A percentile compares a stretch with the other conserved stretches of the same genome.
phyloP scores from a whole-genome alignment of 2,113 vertebrate species.

The Heterotis niloticus region DNA sequence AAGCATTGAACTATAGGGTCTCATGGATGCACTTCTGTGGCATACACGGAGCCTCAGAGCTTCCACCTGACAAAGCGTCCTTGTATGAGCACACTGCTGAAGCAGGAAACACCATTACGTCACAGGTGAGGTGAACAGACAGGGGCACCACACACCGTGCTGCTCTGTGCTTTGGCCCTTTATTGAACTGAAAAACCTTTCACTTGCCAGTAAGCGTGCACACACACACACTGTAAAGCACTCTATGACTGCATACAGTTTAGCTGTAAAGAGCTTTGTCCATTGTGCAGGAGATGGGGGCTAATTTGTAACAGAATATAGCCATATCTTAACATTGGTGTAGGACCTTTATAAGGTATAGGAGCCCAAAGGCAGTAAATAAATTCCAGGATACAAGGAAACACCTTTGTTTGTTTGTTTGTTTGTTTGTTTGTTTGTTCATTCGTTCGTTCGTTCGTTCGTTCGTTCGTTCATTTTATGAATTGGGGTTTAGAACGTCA shows the following conservation, averaged over 20 bases:
- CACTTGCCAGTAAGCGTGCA: slow-evolving; percentile 40
- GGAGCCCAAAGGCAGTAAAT: slow-evolving; percentile 4
- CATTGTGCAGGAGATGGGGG: background rate
- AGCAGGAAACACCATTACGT: slow-evolving; percentile 26
- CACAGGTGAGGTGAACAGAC: background rate
- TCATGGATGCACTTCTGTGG: slow-evolving; percentile 11
- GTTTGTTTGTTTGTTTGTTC: too few relatives aligned
- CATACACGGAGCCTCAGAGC: background rate
- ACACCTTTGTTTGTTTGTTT: background rate
- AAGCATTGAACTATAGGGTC: slow-evolving; percentile 26
- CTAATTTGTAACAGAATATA: slow-evolving; percentile 21
- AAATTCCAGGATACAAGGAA: background rate
- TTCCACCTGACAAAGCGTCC: slow-evolving; percentile 18
- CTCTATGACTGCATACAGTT: background rate
- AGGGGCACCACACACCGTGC: slow-evolving; percentile 3
- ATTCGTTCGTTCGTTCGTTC: too few relatives aligned
- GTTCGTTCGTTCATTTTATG: too few relatives aligned
- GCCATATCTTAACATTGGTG: slow-evolving; percentile 19
- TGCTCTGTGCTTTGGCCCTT: background rate
- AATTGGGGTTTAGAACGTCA: background rate
- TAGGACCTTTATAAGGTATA: too few relatives aligned
- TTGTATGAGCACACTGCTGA: slow-evolving; percentile 13
- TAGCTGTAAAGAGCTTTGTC: slow-evolving; percentile 15
- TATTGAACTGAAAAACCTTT: slow-evolving; percentile 42
- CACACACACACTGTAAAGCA: slow-evolving; percentile 1